These are phyloP conservation scores for Drepana arcuata DNA, from an alignment of 1,140 invertebrate genomes.

Conservation along the genomic window DNA sequence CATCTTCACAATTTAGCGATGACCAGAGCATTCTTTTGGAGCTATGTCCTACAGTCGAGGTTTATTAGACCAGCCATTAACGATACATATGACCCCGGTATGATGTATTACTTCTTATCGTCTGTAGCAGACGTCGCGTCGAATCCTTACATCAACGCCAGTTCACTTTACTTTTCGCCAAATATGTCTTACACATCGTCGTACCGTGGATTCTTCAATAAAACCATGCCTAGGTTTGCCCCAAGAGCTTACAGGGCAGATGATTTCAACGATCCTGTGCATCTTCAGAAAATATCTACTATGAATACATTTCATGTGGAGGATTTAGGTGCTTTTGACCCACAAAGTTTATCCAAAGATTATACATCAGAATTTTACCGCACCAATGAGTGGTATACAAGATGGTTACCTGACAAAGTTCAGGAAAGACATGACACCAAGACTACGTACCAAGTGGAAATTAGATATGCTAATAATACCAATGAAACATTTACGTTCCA, in stretches of 20 bases:
- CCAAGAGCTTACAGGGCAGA: constrained; percentile 92
- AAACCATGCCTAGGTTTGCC: constrained; percentile 95
- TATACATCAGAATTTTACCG: constrained; percentile 93
- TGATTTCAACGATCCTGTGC: constrained; percentile 95
- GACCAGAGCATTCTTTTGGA: constrained; percentile 95
- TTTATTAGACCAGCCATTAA: constrained; percentile 92
- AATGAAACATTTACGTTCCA: constrained; percentile 97
- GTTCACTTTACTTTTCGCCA: constrained; percentile 94
- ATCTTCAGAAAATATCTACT: constrained; percentile 92
- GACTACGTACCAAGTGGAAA: constrained; percentile 91
- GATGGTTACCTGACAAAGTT: constrained; percentile 91
- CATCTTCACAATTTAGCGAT: constrained; percentile 97
- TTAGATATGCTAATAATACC: constrained; percentile 95
- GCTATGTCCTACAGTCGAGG: constrained; percentile 93
- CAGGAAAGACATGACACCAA: constrained; percentile 91
- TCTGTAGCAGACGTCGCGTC: constrained; percentile 95
- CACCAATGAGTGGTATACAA: constrained; percentile 93
- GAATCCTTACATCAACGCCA: constrained; percentile 93
- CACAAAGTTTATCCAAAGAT: constrained; percentile 82
- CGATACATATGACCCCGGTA: constrained; percentile 95
- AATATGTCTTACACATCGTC: constrained; percentile 96
- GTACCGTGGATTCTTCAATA: constrained; percentile 96
- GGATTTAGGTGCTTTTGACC: constrained; percentile 87
- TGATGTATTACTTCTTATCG: constrained; percentile 98
- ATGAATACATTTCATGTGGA: constrained; percentile 88